Base-by-base conservation (phyloP, 2,888 invertebrate species). In the Adelphocoris suturalis region DNA sequence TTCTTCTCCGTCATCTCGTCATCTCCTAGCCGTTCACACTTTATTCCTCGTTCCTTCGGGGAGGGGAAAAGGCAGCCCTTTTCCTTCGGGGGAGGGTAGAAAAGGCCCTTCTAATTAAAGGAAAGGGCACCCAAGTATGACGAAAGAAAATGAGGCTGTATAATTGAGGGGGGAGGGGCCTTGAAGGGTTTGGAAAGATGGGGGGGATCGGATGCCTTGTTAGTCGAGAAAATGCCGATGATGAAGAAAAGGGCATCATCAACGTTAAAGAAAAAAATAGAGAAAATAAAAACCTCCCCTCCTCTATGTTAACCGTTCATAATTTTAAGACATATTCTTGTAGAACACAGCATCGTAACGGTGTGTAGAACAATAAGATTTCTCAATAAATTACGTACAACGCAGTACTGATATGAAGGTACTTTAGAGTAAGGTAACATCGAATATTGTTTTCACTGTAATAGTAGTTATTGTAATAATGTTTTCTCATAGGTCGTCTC, bases 41-140 rank as follows among this genome's bases (percentile, higher is more conserved):
- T 89, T 90, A 87, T 90, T 57, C 89, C 87, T 81, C 84, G 81
- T 75, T 90, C 85, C 87, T 57, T 89, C 80, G 86, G 61, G 61
- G 48, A 48, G 48, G n/a, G 46, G 78, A 78, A 78, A 14, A 14
- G 46, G 37, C 81, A 48, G 47, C 81, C 89, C 82, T 89, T 90
- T 61, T 81, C 90, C 82, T 86, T 61, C 19, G 19, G 47, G 57
- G 19, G 75, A 75, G 68, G 86, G 86, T 37, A 11, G 86, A 55
- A 68, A 75, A 47, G 86, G 75, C 78, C 78, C 85, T 85, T 86
- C 86, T 90, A 90, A 90, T 90, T 90, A 90, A 89, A 90, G 90
- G 90, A 90, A 81, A 84, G 90, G 88, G 90, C 90, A 90, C 87
- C 80, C 84, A 90, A 90, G 90, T 86, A 90, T 90, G 82, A 90